Base-by-base conservation (phyloP, 37 sponge, comb jelly and placozoan genomes). In the Tethya wilhelma region DNA sequence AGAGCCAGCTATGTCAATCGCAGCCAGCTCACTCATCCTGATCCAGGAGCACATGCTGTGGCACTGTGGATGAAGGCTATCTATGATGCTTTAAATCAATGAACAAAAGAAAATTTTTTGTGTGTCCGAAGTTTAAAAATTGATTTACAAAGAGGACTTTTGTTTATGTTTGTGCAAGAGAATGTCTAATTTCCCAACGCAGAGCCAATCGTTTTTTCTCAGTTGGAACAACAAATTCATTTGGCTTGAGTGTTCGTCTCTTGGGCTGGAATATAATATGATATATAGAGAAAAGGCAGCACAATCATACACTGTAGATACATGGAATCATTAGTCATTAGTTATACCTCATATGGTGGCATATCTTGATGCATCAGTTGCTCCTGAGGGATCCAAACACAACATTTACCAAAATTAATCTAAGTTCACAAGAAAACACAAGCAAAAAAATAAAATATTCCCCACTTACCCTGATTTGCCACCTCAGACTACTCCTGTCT, bases 11-110 rank as follows among this genome's bases (percentile, higher is more conserved):
- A 95, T 44, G 87, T 92, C 55, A 64, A 77, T 66, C 30, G 32
- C 2, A 63, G 76, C n/a, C 90, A 83, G n/a, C 73, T 91, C 34
- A 91, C 77, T n/a, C 79, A 83, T 0, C 77, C 77, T 11, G 96
- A 92, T 46, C 90, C 96, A 31, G 96, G 96, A 53, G 96, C 96
- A 1, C 33, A 62, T 0, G 96, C 96, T 32, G 93, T 95, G 25
- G 73, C 65, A 32, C 34, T 95, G 19, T 88, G 93, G 86, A 14
- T 95, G 65, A 55, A 77, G 40, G 87, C 87, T 7, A 32, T 90
- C 31, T 44, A 59, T 67, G 32, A 67, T 36, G n/a, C n/a, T n/a
- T n/a, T n/a, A n/a, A n/a, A n/a, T n/a, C 64, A 62, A 8, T 20
- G 55, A 20, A 49, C 55, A 49, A 20, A n/a, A 17, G 55, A 49